These are phyloP conservation scores for Perizoma affinitatum DNA, from an alignment of 2,888 invertebrate genomes.

Conservation along the genomic window DNA sequence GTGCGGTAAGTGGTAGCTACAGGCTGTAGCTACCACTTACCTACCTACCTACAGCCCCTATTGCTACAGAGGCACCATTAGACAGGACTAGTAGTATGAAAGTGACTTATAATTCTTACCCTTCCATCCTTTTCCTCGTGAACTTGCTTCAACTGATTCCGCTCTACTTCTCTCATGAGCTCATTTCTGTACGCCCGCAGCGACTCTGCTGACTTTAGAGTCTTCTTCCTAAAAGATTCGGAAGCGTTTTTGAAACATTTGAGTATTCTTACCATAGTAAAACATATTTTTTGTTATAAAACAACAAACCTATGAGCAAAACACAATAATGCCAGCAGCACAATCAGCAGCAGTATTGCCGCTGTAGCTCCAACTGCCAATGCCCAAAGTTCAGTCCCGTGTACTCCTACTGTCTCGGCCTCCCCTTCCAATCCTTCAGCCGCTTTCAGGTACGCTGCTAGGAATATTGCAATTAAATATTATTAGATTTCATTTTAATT, in stretches of 20 bases:
- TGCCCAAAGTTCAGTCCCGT: conserved; percentile 83
- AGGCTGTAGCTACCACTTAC: no score
- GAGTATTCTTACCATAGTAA: no score
- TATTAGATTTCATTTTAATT: conserved; percentile 13
- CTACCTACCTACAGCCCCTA: no score
- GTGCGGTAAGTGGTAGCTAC: no score
- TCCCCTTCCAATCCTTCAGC: conserved; percentile 85
- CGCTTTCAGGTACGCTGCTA: conserved; percentile 88
- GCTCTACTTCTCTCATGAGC: conserved; percentile 70
- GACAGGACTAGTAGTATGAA: background rate
- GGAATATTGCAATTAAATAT: conserved; percentile 34
- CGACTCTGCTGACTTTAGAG: conserved; percentile 71
- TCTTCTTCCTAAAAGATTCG: conserved; percentile 63
- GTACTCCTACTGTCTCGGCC: conserved; percentile 63
- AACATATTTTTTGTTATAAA: no score
- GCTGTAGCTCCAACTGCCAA: conserved; percentile 86
- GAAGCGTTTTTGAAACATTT: background rate
- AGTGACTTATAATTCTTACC: conserved; percentile 43
- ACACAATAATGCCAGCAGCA: conserved; percentile 80
- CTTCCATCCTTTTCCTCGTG: conserved; percentile 75
- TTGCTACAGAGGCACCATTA: no score
- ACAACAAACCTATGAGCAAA: conserved; percentile 67
- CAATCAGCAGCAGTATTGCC: conserved; percentile 83
- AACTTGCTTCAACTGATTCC: conserved; percentile 75
- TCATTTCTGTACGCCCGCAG: conserved; percentile 72